Conservation (phyloP, 2,888 invertebrate genomes). For the Sepioteuthis lessoniana region DNA sequence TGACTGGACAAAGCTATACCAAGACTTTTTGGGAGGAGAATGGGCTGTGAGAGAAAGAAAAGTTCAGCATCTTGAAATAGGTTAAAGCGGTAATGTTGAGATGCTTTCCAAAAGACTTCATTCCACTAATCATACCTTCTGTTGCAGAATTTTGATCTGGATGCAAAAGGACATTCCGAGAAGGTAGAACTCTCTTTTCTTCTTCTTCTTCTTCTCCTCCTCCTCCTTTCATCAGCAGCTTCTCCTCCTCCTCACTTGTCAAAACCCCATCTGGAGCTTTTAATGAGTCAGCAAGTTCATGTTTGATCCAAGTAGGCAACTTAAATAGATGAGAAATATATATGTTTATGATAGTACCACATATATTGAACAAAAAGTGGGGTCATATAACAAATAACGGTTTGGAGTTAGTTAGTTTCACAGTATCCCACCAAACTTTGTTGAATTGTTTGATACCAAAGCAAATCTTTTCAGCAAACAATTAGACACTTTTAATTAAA, state of each 20-base stretch:
- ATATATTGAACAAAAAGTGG: not conserved
- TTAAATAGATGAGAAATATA: slow-evolving; percentile 50
- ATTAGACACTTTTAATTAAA: too few relatives aligned
- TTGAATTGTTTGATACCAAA: too few relatives aligned
- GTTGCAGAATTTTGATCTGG: not conserved
- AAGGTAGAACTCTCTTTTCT: slow-evolving; percentile 42
- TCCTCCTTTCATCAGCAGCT: slow-evolving; percentile 55
- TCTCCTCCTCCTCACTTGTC: slow-evolving; percentile 66
- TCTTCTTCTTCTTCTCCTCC: slow-evolving; percentile 36
- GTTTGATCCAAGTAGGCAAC: slow-evolving; percentile 72
- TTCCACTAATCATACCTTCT: not conserved
- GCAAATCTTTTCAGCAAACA: too few relatives aligned
- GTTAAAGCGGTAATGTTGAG: too few relatives aligned
- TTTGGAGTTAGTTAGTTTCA: too few relatives aligned
- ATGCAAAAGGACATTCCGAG: not conserved
- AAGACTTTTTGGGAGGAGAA: too few relatives aligned
- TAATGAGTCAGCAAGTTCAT: slow-evolving; percentile 66
- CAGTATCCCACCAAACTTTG: too few relatives aligned
- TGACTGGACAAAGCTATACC: too few relatives aligned
- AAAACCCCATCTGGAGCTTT: slow-evolving; percentile 63
- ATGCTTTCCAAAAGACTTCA: too few relatives aligned
- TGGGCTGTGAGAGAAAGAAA: too few relatives aligned
- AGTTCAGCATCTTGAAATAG: too few relatives aligned
- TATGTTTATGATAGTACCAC: not conserved
- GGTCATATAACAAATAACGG: not conserved